A percentile compares a stretch with the other conserved stretches of the same genome.
phyloP scores from a whole-genome alignment of 1,140 invertebrate species.

The Orius laevigatus region DNA sequence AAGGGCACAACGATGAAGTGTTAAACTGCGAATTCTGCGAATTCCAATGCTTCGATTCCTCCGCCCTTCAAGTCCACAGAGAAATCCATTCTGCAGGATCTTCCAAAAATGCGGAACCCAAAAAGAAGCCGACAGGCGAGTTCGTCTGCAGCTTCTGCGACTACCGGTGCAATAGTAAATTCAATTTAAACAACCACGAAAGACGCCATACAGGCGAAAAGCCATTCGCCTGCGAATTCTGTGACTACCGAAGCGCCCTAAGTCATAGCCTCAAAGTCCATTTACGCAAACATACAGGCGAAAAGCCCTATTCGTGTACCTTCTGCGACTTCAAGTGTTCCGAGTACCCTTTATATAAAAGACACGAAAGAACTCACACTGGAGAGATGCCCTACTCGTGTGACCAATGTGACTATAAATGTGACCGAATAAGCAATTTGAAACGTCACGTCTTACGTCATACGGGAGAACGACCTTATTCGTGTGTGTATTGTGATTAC shows the following conservation, averaged over 20 bases:
- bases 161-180: too few relatives aligned
- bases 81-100: too few relatives aligned
- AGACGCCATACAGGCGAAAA: slow-evolving; percentile 16
- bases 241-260: slow-evolving; percentile 10
- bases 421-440: background rate
- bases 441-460: slow-evolving; percentile 22
- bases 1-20: too few relatives aligned
- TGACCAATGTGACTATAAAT: background rate
- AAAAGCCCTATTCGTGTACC: slow-evolving; percentile 35
- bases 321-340: slow-evolving; percentile 31
- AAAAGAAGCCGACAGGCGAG: too few relatives aligned
- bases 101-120: too few relatives aligned
- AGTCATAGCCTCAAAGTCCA: slow-evolving; percentile 8
- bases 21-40: too few relatives aligned
- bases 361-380: background rate
- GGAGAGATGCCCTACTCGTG: slow-evolving; percentile 3
- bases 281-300: slow-evolving; percentile 32
- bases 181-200: too few relatives aligned
- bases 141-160: too few relatives aligned
- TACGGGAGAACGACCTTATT: slow-evolving; percentile 22
- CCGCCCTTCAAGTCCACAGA: too few relatives aligned
- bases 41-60: too few relatives aligned
- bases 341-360: too few relatives aligned
- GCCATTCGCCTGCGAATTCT: slow-evolving; percentile 18
- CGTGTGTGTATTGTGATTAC: slow-evolving; percentile 29